phyloP scores from a whole-genome alignment of 2,888 invertebrate genomes.

The Rhingia rostrata region DNA sequence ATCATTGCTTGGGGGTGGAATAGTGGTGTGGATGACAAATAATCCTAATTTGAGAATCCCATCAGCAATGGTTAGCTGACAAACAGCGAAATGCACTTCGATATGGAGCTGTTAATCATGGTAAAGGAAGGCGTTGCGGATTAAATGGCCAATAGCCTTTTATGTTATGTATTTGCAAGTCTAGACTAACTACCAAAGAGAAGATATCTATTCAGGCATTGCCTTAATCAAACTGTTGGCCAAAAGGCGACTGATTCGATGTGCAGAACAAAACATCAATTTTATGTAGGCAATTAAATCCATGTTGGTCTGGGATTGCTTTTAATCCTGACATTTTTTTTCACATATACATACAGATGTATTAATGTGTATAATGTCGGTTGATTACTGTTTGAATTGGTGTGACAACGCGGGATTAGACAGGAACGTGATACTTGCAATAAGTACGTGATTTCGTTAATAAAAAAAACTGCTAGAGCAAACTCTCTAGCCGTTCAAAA shows the following conservation, averaged over 20 bases:
- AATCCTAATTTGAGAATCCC: constrained; percentile 43
- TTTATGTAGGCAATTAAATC: constrained; percentile 60
- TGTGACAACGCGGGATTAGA: too few relatives aligned
- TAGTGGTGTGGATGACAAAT: constrained; percentile 3
- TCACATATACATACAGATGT: too few relatives aligned
- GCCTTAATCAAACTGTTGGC: too few relatives aligned
- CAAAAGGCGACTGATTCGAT: too few relatives aligned
- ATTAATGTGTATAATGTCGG: too few relatives aligned
- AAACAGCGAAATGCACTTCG: neutral
- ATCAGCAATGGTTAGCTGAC: neutral
- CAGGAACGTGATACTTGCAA: too few relatives aligned
- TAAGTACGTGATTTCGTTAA: too few relatives aligned
- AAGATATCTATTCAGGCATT: too few relatives aligned
- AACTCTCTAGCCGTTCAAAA: too few relatives aligned
- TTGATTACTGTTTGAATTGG: too few relatives aligned
- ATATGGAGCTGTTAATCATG: constrained; percentile 12
- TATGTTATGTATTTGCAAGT: constrained; percentile 15
- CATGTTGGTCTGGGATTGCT: constrained; percentile 38
- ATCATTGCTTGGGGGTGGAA: neutral
- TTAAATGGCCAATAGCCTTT: constrained; percentile 50
- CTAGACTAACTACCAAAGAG: constrained; percentile 29
- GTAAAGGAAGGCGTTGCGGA: constrained; percentile 16
- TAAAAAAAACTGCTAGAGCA: too few relatives aligned
- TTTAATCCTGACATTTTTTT: constrained; percentile 14
- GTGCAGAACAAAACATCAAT: constrained; percentile 1